These are phyloP conservation scores for Silurus asotus DNA, from an alignment of 2,113 vertebrate species.

Conservation along the genomic window DNA sequence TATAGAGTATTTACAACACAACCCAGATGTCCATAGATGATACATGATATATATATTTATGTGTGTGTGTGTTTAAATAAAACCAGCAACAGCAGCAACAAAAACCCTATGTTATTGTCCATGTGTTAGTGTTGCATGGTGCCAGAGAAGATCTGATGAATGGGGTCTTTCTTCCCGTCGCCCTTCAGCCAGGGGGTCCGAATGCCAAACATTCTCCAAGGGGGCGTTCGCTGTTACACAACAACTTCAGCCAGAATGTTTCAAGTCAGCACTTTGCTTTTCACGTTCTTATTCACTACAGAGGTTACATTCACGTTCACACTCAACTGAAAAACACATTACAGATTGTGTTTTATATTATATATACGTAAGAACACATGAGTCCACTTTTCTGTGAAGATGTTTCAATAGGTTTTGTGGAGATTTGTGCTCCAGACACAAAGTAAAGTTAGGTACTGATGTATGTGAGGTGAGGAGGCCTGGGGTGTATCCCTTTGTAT, in stretches of 20 bases:
- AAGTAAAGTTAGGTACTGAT: no score
- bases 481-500: no score
- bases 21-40: no score
- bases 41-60: no score
- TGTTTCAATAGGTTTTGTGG: no score
- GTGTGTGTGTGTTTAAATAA: background rate
- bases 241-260: background rate
- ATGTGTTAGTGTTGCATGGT: slow-evolving; percentile 59
- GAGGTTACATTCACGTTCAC: background rate
- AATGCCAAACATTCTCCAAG: slow-evolving; percentile 32
- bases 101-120: slow-evolving; percentile 67
- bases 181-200: slow-evolving; percentile 52
- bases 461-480: no score
- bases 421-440: no score
- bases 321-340: background rate
- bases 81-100: slow-evolving; percentile 42
- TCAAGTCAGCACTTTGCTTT: background rate
- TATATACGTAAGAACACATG: no score
- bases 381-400: no score
- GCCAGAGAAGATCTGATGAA: slow-evolving; percentile 68
- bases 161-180: slow-evolving; percentile 67
- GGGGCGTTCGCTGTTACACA: slow-evolving; percentile 50
- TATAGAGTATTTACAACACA: no score
- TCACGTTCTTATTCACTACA: background rate
- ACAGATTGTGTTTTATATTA: no score